Percentiles rank a stretch among this genome's conserved stretches.
Evolutionary conservation across 2,797 vertebrate species (phyloP).

Genomic region (Neosilurus hyrtlii): DNA sequence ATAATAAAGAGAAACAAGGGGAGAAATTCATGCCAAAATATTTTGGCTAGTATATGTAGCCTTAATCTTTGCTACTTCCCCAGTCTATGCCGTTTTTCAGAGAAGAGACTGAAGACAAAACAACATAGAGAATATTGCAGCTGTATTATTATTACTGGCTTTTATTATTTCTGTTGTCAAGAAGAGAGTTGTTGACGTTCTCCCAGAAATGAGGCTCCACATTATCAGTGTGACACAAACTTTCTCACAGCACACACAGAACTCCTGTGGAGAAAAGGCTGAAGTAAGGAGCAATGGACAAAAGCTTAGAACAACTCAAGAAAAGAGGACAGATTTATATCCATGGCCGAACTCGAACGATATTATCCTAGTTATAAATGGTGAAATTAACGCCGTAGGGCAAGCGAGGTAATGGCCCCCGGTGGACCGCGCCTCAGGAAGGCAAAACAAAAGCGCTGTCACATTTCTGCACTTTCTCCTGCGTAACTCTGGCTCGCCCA

Average conservation of each 20-base stretch:
- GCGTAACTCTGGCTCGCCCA: slow-evolving; percentile 72
- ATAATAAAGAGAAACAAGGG: background rate
- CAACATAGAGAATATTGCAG: background rate
- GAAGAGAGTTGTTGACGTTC: slow-evolving; percentile 11
- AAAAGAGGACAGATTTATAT: slow-evolving; percentile 57
- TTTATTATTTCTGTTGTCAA: background rate
- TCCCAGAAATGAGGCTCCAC: background rate
- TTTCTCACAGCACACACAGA: slow-evolving; percentile 42
- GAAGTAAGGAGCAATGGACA: slow-evolving; percentile 44
- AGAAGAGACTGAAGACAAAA: background rate
- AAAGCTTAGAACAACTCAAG: slow-evolving; percentile 53
- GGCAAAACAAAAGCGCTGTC: slow-evolving; percentile 71
- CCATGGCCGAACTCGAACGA: slow-evolving; percentile 51
- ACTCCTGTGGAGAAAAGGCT: slow-evolving; percentile 44
- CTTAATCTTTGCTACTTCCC: background rate
- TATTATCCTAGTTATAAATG: slow-evolving; percentile 69
- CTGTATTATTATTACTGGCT: background rate
- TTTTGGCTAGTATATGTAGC: background rate
- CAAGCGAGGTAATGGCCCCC: slow-evolving; percentile 77
- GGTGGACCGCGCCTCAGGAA: slow-evolving; percentile 68
- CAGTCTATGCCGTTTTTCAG: background rate
- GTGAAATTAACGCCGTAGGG: slow-evolving; percentile 75
- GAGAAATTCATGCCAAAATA: background rate
- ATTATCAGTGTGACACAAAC: slow-evolving; percentile 34
- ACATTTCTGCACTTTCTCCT: slow-evolving; percentile 75